These are phyloP conservation scores for Hystrix brachyura DNA, from an alignment of 2,113 vertebrate genomes.

Conservation along the genomic window DNA sequence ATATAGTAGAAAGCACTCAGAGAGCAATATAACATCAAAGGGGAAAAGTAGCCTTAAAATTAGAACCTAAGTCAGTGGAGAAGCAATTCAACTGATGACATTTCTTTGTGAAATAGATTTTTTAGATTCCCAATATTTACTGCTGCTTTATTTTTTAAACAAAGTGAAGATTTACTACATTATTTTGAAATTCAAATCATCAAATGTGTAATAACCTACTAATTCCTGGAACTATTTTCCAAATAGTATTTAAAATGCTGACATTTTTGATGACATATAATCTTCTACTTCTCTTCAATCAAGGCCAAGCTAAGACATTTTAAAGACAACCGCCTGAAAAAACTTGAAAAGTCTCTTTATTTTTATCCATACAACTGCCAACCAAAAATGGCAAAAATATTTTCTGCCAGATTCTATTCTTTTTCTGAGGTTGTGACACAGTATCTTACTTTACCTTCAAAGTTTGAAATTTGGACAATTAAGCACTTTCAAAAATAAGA, in stretches of 20 bases:
- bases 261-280: background rate
- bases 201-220: slow-evolving; percentile 47
- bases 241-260: slow-evolving; percentile 42
- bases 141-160: background rate
- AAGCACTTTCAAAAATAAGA: slow-evolving; percentile 33
- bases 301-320: slow-evolving; percentile 50
- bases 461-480: slow-evolving; percentile 46
- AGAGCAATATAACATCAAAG: slow-evolving; percentile 18
- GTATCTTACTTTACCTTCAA: slow-evolving; percentile 11
- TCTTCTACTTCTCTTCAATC: slow-evolving; percentile 45
- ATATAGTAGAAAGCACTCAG: background rate
- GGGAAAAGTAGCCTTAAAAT: background rate
- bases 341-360: background rate
- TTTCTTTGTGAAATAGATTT: background rate
- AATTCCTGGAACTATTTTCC: slow-evolving; percentile 37
- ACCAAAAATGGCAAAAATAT: slow-evolving; percentile 9
- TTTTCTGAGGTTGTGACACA: background rate
- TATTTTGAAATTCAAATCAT: slow-evolving; percentile 20
- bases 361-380: background rate
- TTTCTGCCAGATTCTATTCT: slow-evolving; percentile 42
- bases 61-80: background rate
- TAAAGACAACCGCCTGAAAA: slow-evolving; percentile 31
- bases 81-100: slow-evolving; percentile 35
- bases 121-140: background rate
- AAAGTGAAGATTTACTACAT: background rate